Percentiles rank a stretch among this genome's conserved stretches.
phyloP scores from a whole-genome alignment of 53 echinoderm and acorn worm genomes.

The Holothuria scabra region DNA sequence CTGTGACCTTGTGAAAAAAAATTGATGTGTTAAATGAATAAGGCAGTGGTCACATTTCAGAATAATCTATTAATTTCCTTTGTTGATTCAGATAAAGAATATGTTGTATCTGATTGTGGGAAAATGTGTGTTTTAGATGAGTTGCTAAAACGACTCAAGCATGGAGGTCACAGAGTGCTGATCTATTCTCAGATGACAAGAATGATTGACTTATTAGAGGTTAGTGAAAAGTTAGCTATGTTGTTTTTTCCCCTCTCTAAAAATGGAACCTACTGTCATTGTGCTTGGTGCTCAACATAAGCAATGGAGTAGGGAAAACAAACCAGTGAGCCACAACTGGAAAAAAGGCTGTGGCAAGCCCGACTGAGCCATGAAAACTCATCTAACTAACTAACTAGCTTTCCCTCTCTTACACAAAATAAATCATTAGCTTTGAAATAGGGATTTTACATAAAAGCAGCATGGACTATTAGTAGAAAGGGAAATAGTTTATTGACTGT shows the following conservation, averaged over 20 bases:
- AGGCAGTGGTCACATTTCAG: too few relatives aligned
- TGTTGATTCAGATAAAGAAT: slow-evolving; percentile 75
- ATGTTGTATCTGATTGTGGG: slow-evolving; percentile 92
- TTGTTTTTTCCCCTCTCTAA: not conserved
- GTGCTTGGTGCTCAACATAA: too few relatives aligned
- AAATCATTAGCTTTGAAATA: not conserved
- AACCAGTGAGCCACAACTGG: too few relatives aligned
- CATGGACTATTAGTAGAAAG: not conserved
- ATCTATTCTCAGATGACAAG: slow-evolving; percentile 99
- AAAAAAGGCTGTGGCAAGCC: too few relatives aligned
- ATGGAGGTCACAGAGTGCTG: slow-evolving; percentile 90
- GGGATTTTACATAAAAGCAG: not conserved
- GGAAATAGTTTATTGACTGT: too few relatives aligned
- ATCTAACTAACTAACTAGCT: too few relatives aligned
- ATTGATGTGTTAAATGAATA: too few relatives aligned
- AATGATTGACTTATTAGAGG: slow-evolving; percentile 97
- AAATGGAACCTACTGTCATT: too few relatives aligned
- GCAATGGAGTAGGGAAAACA: too few relatives aligned
- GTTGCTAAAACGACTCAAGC: slow-evolving; percentile 80
- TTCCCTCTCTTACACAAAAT: not conserved
- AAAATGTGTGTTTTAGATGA: slow-evolving; percentile 93
- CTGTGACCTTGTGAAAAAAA: too few relatives aligned
- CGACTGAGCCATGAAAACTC: too few relatives aligned
- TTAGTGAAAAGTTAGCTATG: slow-evolving; percentile 29
- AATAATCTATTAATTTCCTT: too few relatives aligned